Percentiles rank a stretch among this genome's conserved stretches.
phyloP scores from a whole-genome alignment of 2,113 vertebrate species.

The Tragelaphus imberbis region DNA sequence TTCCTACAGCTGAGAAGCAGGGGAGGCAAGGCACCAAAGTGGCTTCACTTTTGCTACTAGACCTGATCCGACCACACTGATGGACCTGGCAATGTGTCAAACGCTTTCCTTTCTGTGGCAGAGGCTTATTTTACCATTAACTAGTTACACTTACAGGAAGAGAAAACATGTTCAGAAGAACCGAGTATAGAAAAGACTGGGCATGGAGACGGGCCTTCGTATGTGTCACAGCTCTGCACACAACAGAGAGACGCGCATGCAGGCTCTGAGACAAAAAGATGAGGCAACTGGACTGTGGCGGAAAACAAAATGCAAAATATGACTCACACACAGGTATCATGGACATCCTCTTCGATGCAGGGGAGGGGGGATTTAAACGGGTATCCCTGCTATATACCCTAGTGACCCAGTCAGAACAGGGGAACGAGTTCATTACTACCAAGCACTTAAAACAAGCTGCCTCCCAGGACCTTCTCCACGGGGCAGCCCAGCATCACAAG shows the following conservation, averaged over 20 bases:
- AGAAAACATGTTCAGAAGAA: not conserved
- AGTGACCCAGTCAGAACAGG: not conserved
- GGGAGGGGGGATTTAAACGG: not conserved
- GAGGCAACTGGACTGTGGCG: no score
- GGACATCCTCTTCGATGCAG: not conserved
- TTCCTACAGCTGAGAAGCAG: not conserved
- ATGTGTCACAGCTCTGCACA: not conserved
- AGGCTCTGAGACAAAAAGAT: not conserved
- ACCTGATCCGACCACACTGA: not conserved
- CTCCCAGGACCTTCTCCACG: not conserved
- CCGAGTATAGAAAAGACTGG: not conserved
- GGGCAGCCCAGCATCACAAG: not conserved
- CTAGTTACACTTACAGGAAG: not conserved
- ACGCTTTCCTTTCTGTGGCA: not conserved
- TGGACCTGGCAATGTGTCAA: not conserved
- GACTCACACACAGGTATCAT: accelerated
- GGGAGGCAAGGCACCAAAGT: not conserved
- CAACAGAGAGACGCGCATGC: not conserved
- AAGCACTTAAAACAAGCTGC: not conserved
- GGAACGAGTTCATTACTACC: no score
- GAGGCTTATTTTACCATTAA: not conserved
- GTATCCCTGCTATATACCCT: no score
- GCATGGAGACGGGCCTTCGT: not conserved
- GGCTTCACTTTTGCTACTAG: not conserved
- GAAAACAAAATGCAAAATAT: not conserved